phyloP scores from a whole-genome alignment of 2,113 vertebrate genomes.

The Dicentrarchus labrax region DNA sequence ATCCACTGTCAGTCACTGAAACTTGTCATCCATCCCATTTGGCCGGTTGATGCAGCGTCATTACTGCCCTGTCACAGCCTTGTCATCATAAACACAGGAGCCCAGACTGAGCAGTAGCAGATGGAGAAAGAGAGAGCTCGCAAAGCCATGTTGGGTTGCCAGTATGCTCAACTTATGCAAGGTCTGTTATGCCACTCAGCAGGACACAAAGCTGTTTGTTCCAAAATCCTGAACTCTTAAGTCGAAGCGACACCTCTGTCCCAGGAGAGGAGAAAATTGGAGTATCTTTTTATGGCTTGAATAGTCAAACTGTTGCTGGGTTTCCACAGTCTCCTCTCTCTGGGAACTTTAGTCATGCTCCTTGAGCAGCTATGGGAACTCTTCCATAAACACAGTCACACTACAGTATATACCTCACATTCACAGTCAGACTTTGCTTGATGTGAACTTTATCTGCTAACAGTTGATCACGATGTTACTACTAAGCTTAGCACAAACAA shows the following conservation, averaged over 20 bases:
- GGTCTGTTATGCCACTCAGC: neutral
- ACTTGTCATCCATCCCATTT: conserved; percentile 41
- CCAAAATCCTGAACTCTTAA: conserved; percentile 18
- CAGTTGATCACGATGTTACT: conserved; percentile 1
- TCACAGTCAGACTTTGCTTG: neutral
- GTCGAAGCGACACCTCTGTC: conserved; percentile 21
- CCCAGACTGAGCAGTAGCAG: conserved; percentile 37
- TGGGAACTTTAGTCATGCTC: conserved; percentile 36
- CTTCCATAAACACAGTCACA: conserved; percentile 14
- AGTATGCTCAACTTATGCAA: conserved; percentile 17
- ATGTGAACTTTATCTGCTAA: conserved; percentile 5
- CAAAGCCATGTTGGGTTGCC: neutral
- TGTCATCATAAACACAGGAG: conserved; percentile 42
- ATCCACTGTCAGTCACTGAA: conserved; percentile 39
- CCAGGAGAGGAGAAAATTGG: conserved; percentile 12
- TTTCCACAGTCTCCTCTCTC: conserved; percentile 47
- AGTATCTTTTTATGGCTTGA: conserved; percentile 16
- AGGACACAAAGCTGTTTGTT: conserved; percentile 33
- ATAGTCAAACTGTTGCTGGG: conserved; percentile 31
- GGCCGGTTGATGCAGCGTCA: conserved; percentile 25
- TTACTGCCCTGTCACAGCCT: conserved; percentile 47
- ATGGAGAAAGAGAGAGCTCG: conserved; percentile 20
- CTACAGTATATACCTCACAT: neutral
- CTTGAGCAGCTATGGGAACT: conserved; percentile 20
- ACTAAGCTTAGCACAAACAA: neutral